Evolutionary conservation across 2,888 invertebrate species (phyloP).

Genomic region (Drosophila macrothrix): DNA sequence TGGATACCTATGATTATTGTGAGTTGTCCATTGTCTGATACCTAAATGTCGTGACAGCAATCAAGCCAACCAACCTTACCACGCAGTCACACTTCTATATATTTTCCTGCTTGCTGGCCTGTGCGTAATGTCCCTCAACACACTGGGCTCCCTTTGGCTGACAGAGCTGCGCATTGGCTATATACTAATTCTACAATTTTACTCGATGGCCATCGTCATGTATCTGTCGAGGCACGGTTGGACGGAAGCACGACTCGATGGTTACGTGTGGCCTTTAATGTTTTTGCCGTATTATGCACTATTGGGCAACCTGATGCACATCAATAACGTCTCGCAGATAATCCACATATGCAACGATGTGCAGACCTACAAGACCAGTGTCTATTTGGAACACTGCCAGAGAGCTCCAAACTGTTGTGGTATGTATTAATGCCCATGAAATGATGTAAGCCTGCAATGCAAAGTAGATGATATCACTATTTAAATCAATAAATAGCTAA

Average conservation of each 20-base stretch:
- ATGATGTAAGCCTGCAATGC: background rate
- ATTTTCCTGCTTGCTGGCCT: constrained; percentile 30
- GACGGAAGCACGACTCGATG: background rate
- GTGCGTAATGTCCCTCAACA: constrained; percentile 41
- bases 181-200: constrained; percentile 22
- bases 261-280: background rate
- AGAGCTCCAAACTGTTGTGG: constrained; percentile 55
- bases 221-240: constrained; percentile 21
- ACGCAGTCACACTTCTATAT: constrained; percentile 18
- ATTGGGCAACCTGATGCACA: constrained; percentile 24
- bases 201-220: constrained; percentile 34
- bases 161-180: constrained; percentile 35
- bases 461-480: background rate
- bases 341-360: constrained; percentile 33
- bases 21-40: constrained; percentile 7
- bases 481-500: background rate
- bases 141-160: constrained; percentile 33
- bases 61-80: no score
- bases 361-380: constrained; percentile 50
- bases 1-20: constrained; percentile 20
- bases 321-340: background rate
- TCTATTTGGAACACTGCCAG: constrained; percentile 47
- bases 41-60: background rate
- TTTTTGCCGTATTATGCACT: constrained; percentile 42
- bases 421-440: constrained; percentile 17